phyloP scores from a whole-genome alignment of 1,140 invertebrate species.

The Drosophila melanica region DNA sequence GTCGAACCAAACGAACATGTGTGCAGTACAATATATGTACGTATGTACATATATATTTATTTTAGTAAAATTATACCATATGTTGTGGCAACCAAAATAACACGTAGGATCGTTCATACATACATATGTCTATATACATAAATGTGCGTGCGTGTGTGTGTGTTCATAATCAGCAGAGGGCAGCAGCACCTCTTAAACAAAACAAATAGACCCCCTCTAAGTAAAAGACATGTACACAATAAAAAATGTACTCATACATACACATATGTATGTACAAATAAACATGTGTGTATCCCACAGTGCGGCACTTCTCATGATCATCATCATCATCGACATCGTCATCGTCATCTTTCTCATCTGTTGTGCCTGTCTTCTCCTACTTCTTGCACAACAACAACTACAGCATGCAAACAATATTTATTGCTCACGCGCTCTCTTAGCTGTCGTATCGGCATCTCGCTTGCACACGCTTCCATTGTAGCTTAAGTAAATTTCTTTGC shows the following conservation, averaged over 20 bases:
- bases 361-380: slow-evolving; percentile 42
- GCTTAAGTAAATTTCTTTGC: slow-evolving; percentile 57
- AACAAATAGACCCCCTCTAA: slow-evolving; percentile 79
- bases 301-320: slow-evolving; percentile 41
- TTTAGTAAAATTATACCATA: slow-evolving; percentile 77
- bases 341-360: slow-evolving; percentile 37
- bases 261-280: slow-evolving; percentile 21
- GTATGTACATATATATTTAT: slow-evolving; percentile 63
- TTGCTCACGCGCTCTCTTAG: slow-evolving; percentile 31
- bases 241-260: slow-evolving; percentile 57
- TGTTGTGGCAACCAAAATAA: slow-evolving; percentile 75
- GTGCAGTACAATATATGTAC: slow-evolving; percentile 67
- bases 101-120: slow-evolving; percentile 67
- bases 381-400: slow-evolving; percentile 39
- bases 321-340: slow-evolving; percentile 49
- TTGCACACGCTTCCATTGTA: slow-evolving; percentile 39
- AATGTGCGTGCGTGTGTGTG: slow-evolving; percentile 14
- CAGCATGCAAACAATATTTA: slow-evolving; percentile 44
- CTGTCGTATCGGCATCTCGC: slow-evolving; percentile 36
- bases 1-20: slow-evolving; percentile 64
- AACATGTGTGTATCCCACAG: slow-evolving; percentile 28
- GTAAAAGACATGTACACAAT: slow-evolving; percentile 72
- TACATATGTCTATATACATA: neutral
- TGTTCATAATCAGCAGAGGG: slow-evolving; percentile 50
- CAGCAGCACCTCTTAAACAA: slow-evolving; percentile 74